Evolutionary conservation across 2,113 vertebrate species (phyloP).

Genomic region (Hucho hucho): DNA sequence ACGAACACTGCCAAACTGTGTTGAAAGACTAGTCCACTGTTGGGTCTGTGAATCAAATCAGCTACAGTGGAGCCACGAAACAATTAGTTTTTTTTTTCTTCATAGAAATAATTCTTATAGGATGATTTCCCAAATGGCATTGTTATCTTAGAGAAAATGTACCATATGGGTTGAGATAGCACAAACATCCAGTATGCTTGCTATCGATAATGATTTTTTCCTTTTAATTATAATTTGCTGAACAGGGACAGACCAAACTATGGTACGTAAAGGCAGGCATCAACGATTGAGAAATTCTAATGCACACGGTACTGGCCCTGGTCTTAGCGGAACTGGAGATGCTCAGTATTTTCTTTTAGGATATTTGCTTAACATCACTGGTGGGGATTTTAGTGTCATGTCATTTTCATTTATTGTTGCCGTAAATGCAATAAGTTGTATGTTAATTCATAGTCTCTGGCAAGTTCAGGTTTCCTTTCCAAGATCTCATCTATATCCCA

Average conservation of each 20-base stretch:
- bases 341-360: conserved; percentile 12
- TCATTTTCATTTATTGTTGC: conserved; percentile 60
- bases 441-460: conserved; percentile 80
- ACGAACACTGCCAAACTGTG: conserved; percentile 12
- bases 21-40: neutral
- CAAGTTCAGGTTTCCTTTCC: conserved; percentile 75
- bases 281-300: neutral
- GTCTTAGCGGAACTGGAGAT: neutral
- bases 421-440: conserved; percentile 76
- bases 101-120: conserved; percentile 24
- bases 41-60: neutral
- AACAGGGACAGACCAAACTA: neutral
- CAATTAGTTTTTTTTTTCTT: conserved; percentile 15
- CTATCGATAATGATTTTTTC: neutral
- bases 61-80: neutral
- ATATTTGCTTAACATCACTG: conserved; percentile 21
- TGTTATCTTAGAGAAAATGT: conserved; percentile 21
- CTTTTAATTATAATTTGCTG: conserved; percentile 2
- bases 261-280: neutral
- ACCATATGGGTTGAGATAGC: neutral
- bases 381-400: conserved; percentile 24
- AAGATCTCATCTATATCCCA: conserved; percentile 78
- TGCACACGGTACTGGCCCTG: neutral
- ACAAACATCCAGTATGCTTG: neutral
- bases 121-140: conserved; percentile 27